A percentile compares a stretch with the other conserved stretches of the same genome.
These are phyloP conservation scores for Ptychadena robeensis DNA, from an alignment of 2,797 vertebrate species.

Conservation along the genomic window DNA sequence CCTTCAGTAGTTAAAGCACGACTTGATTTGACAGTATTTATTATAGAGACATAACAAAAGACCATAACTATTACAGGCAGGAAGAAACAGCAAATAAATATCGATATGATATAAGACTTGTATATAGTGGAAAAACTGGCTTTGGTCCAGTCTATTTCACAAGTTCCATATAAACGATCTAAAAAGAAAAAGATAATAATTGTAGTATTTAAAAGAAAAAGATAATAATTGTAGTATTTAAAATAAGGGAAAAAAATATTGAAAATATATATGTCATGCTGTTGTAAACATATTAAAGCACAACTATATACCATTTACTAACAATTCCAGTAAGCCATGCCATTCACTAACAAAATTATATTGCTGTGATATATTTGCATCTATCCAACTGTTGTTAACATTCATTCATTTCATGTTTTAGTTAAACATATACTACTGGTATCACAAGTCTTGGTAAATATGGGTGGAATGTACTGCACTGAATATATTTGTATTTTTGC, in stretches of 20 bases:
- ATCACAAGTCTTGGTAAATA: too few relatives aligned
- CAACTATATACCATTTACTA: too few relatives aligned
- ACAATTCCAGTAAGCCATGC: too few relatives aligned
- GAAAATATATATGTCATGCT: neutral
- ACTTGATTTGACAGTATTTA: constrained; percentile 86
- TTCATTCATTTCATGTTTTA: too few relatives aligned
- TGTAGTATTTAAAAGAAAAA: neutral
- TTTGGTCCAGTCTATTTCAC: constrained; percentile 90
- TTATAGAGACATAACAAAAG: constrained; percentile 83
- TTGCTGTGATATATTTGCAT: too few relatives aligned
- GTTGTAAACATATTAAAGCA: too few relatives aligned
- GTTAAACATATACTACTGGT: too few relatives aligned
- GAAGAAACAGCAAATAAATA: constrained; percentile 87
- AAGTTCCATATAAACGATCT: constrained; percentile 88
- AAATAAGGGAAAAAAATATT: neutral
- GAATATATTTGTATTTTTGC: too few relatives aligned
- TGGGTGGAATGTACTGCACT: too few relatives aligned
- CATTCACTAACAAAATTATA: too few relatives aligned
- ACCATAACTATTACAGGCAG: constrained; percentile 82
- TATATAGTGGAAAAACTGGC: constrained; percentile 88
- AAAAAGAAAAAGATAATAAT: constrained; percentile 26
- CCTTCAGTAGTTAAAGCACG: constrained; percentile 78
- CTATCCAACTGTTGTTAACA: too few relatives aligned
- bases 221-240: neutral
- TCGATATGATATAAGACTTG: constrained; percentile 87